A percentile compares a stretch with the other conserved stretches of the same genome.
These are phyloP conservation scores for Eubasilissa regina DNA, from an alignment of 1,140 invertebrate species.

Conservation along the genomic window DNA sequence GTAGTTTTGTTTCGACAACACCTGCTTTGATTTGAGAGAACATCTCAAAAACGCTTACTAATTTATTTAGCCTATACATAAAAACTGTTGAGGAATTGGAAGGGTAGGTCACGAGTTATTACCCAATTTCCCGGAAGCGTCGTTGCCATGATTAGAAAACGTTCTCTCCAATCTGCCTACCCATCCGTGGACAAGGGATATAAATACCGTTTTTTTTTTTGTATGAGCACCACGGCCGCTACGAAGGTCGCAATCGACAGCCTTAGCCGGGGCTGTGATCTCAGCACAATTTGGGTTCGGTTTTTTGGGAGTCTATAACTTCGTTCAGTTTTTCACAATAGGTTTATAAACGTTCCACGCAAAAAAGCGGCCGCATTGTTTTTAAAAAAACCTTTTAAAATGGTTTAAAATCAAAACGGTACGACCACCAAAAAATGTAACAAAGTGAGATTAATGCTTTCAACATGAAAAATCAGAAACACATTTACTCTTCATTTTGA, in stretches of 20 bases:
- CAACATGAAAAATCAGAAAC: too few species aligned
- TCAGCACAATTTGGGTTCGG: not conserved
- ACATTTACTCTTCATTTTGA: too few species aligned
- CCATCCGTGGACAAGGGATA: constrained; percentile 1
- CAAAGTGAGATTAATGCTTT: too few species aligned
- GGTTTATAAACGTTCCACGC: too few species aligned
- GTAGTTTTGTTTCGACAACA: too few species aligned
- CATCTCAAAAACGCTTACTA: not conserved
- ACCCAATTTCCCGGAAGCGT: not conserved
- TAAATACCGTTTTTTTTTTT: not conserved
- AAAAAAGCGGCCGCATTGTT: too few species aligned
- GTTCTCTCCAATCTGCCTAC: not conserved
- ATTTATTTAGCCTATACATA: not conserved
- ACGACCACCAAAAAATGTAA: too few species aligned
- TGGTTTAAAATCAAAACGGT: too few species aligned
- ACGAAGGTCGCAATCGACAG: not conserved
- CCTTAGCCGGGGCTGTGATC: not conserved
- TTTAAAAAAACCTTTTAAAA: too few species aligned
- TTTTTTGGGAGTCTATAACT: too few species aligned
- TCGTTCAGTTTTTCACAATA: too few species aligned
- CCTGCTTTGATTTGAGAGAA: too few species aligned
- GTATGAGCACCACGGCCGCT: not conserved
- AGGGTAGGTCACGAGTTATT: not conserved
- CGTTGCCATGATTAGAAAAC: not conserved
- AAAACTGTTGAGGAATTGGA: not conserved